phyloP scores from a whole-genome alignment of 2,113 vertebrate species.

The Microtus richardsoni region DNA sequence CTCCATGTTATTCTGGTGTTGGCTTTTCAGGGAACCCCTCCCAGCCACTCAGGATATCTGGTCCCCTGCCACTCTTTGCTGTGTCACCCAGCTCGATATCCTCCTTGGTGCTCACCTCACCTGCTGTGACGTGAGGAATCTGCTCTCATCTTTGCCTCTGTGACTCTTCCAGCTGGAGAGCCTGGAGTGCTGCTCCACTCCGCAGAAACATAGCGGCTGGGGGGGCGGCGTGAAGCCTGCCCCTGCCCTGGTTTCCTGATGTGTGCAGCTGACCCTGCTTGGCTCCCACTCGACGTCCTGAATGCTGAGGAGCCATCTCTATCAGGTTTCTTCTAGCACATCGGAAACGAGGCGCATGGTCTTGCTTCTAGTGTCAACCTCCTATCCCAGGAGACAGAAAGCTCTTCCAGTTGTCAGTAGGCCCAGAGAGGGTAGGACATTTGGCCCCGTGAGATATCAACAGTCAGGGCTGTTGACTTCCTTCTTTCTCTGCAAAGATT shows the following conservation, averaged over 20 bases:
- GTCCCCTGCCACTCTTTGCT: neutral
- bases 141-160: neutral
- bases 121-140: neutral
- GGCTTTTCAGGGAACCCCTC: neutral
- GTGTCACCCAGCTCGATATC: neutral
- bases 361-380: neutral
- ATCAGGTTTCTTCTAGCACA: neutral
- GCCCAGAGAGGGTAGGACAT: neutral
- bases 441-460: neutral
- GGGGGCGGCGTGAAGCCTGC: rapidly evolving
- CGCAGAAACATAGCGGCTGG: neutral
- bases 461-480: neutral
- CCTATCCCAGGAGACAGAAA: neutral
- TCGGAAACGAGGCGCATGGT: neutral
- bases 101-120: neutral
- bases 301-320: neutral
- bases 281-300: neutral
- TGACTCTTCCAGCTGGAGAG: neutral
- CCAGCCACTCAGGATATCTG: neutral
- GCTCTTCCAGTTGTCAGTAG: neutral
- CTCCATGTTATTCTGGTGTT: neutral
- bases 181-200: too few relatives aligned
- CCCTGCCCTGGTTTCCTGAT: neutral
- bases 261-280: neutral
- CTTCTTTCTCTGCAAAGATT: neutral